A percentile compares a stretch with the other conserved stretches of the same genome.
Evolutionary conservation across 1,140 invertebrate species (phyloP).

Genomic region (Calliphora vicina): DNA sequence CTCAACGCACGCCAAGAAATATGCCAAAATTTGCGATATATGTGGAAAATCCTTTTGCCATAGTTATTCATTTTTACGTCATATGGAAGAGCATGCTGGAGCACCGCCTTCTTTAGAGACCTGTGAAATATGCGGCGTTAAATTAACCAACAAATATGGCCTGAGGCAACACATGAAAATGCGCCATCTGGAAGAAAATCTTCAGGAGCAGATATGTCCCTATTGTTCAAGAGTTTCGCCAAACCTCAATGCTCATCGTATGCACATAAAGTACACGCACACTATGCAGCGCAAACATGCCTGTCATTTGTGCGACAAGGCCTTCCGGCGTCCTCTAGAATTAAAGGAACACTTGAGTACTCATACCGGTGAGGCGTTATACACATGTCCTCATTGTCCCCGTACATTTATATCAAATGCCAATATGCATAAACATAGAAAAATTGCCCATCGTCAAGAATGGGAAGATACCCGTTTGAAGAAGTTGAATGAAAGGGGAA

Average conservation of each 20-base stretch:
- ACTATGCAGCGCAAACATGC: constrained; percentile 47
- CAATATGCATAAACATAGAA: constrained; percentile 61
- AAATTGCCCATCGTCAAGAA: constrained; percentile 58
- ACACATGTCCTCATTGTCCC: constrained; percentile 56
- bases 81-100: constrained; percentile 49
- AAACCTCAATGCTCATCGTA: constrained; percentile 55
- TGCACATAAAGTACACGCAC: constrained; percentile 57
- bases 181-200: constrained; percentile 47
- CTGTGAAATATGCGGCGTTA: constrained; percentile 55
- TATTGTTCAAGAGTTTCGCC: constrained; percentile 57
- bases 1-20: constrained; percentile 48
- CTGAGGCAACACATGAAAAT: constrained; percentile 56
- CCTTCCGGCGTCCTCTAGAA: constrained; percentile 48
- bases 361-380: constrained; percentile 54
- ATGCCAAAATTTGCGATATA: constrained; percentile 59
- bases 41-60: constrained; percentile 55
- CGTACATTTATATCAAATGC: constrained; percentile 58
- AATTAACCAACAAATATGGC: constrained; percentile 57
- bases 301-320: constrained; percentile 56
- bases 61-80: constrained; percentile 46
- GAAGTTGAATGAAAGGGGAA: not conserved
- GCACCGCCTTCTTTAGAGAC: constrained; percentile 40
- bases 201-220: constrained; percentile 47
- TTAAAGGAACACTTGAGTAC: constrained; percentile 58
- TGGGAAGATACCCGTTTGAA: constrained; percentile 26